phyloP scores from a whole-genome alignment of 2,113 vertebrate genomes.

The Datnioides undecimradiatus region DNA sequence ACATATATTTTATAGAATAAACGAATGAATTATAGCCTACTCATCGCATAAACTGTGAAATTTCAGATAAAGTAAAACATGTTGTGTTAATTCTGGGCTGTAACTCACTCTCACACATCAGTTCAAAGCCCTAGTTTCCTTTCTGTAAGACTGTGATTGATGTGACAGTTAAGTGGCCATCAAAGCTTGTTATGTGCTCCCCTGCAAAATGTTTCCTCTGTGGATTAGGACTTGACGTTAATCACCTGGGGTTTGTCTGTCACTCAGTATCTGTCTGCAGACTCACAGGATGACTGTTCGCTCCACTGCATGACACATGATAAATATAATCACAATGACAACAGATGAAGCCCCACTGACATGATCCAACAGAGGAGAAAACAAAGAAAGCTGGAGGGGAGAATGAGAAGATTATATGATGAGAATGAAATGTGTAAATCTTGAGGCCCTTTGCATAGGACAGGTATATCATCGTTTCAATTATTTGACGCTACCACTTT shows the following conservation, averaged over 20 bases:
- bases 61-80: neutral
- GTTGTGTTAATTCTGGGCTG: neutral
- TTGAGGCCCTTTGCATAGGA: neutral
- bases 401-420: neutral
- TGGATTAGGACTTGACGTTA: neutral
- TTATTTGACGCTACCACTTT: neutral
- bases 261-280: conserved; percentile 16
- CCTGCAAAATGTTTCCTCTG: neutral
- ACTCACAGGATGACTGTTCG: neutral
- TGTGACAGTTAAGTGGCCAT: conserved; percentile 16
- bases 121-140: neutral
- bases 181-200: neutral
- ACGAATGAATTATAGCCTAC: neutral
- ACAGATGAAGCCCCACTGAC: neutral
- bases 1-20: neutral
- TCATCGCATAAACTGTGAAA: neutral
- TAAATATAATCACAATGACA: neutral
- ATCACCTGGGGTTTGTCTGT: conserved; percentile 23
- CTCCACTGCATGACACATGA: neutral
- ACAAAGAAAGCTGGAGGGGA: neutral
- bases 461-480: neutral
- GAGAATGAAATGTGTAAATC: neutral
- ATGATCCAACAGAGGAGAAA: neutral
- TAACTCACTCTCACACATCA: neutral
- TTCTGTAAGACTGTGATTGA: conserved; percentile 2